Evolutionary conservation across 2,113 vertebrate species (phyloP), one percentile per base, ranked within the genome.

Genomic region (Brienomyrus longianalis): DNA sequence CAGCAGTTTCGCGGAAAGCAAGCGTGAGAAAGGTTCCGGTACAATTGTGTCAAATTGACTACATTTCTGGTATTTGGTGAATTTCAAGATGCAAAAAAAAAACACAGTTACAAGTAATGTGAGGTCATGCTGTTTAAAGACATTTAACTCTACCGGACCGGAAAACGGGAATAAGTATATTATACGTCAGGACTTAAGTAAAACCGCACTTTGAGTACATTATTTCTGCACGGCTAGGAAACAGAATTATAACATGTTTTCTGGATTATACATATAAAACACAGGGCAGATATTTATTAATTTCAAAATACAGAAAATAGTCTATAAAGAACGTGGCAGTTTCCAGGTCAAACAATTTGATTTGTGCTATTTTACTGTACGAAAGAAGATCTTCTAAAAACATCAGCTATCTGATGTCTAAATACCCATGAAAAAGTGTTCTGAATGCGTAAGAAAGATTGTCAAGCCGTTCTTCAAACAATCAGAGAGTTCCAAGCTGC

Each of bases 11-110:
- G 59, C 88, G 92, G 90, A 92, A 91, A 85, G 89, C 66, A 43
- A 39, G 7, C 66, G 87, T 89, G 90, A 89, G 90, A 89, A 88
- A 47, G 91, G 91, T 90, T 90, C 88, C 52, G 87, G 86, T 89
- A 83, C 91, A 92, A 91, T 92, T 92, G 91, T 91, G 91, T 91
- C 88, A 91, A 90, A 91, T 90, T 90, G 89, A 91, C 91, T 89
- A 90, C 47, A 90, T 92, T 93, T 90, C 59, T 86, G 74, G 86
- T 51, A 59, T 86, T 88, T 51, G 89, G 83, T 87, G 89, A 92
- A 89, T 91, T 88, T 85, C 83, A 85, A 90, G 90, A 89, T 85
- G 50, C 86, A 89, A 59, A 45, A 88, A 31, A 31, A 31, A 88
- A 87, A 43, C 35, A n/a, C 6, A 21, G 45, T 88, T 70, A 48